Evolutionary conservation across 1,140 invertebrate species (phyloP).

Genomic region (Venustaconcha ellipsiformis): DNA sequence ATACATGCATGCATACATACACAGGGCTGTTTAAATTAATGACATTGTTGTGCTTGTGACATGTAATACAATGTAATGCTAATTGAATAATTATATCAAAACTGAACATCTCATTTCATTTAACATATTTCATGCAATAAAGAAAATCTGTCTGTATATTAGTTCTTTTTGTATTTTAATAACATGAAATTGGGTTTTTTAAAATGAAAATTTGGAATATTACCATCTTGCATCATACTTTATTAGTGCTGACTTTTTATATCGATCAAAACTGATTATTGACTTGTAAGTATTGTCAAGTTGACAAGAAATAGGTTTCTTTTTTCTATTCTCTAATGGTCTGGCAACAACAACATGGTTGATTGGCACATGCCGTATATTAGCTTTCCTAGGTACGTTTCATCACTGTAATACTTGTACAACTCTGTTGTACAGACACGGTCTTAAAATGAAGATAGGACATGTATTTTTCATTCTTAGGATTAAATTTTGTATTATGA

Average conservation of each 20-base stretch:
- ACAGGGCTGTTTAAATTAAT: too few relatives aligned
- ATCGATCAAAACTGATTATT: neutral
- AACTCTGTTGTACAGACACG: conserved; percentile 30
- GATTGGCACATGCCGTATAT: conserved; percentile 25
- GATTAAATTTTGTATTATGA: too few relatives aligned
- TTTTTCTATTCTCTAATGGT: conserved; percentile 26
- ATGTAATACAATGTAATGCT: too few relatives aligned
- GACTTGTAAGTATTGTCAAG: conserved; percentile 15
- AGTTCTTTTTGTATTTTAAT: neutral
- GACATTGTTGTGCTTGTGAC: too few relatives aligned
- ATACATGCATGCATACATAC: too few relatives aligned
- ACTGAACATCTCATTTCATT: too few relatives aligned
- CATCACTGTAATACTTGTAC: conserved; percentile 35
- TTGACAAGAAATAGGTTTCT: conserved; percentile 32
- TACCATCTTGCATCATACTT: neutral
- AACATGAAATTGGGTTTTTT: neutral
- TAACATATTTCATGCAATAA: neutral
- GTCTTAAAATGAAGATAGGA: conserved; percentile 20
- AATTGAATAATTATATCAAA: too few relatives aligned
- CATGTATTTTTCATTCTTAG: too few relatives aligned
- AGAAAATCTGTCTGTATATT: neutral
- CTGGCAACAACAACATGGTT: conserved; percentile 38
- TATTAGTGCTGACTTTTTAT: too few relatives aligned
- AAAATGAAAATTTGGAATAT: neutral
- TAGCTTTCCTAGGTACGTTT: conserved; percentile 30